Percentiles rank a stretch among this genome's conserved stretches.
These are phyloP conservation scores for Pycnomerus fuliginosus DNA, from an alignment of 2,888 invertebrate species.

Conservation along the genomic window DNA sequence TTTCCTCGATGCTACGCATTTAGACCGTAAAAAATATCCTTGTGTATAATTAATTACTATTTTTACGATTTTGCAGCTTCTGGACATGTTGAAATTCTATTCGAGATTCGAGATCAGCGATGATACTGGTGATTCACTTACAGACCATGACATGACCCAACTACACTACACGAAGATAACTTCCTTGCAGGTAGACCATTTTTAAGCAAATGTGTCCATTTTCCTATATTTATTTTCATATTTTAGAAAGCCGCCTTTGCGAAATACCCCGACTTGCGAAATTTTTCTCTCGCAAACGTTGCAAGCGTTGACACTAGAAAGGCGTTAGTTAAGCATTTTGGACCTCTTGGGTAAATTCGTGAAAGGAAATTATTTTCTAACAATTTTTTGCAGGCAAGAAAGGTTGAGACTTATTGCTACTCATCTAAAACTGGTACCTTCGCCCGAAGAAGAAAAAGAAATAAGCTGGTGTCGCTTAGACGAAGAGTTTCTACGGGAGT, in stretches of 20 bases:
- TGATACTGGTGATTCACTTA: constrained; percentile 90
- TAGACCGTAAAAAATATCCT: too few species aligned
- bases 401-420: constrained; percentile 84
- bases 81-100: constrained; percentile 96
- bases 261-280: constrained; percentile 81
- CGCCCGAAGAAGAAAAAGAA: constrained; percentile 65
- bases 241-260: constrained; percentile 86
- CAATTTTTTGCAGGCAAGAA: constrained; percentile 59
- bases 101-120: constrained; percentile 97
- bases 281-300: constrained; percentile 91
- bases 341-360: constrained; percentile 52
- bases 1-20: too few species aligned
- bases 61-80: constrained; percentile 61
- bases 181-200: constrained; percentile 70
- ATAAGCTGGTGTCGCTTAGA: constrained; percentile 78
- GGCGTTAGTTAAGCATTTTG: constrained; percentile 81
- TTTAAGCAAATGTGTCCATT: constrained; percentile 21
- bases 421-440: constrained; percentile 83
- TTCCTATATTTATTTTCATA: not conserved
- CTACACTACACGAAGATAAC: constrained; percentile 92
- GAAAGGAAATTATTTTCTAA: not conserved
- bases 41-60: too few species aligned
- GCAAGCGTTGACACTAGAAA: constrained; percentile 92
- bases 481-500: constrained; percentile 78
- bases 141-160: constrained; percentile 91